Percentiles rank a stretch among this genome's conserved stretches.
Conservation (phyloP, 2,797 vertebrate genomes). For the Fistularia commersonii region DNA sequence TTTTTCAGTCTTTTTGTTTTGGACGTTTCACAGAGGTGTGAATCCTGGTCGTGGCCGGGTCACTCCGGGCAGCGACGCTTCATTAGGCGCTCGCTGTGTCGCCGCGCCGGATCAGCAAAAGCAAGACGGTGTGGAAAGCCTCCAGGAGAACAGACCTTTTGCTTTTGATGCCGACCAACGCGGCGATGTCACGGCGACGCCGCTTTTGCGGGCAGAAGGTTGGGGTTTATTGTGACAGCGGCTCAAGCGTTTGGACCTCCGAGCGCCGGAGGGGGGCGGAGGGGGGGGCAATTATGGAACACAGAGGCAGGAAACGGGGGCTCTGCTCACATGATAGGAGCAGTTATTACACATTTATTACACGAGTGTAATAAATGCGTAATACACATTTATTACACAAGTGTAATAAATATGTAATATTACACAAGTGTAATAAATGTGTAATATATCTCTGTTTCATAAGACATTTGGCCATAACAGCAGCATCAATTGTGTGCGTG, state of each 20-base stretch:
- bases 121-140: slow-evolving; percentile 31
- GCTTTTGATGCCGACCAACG: slow-evolving; percentile 7
- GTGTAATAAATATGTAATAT: too few species aligned
- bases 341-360: too few species aligned
- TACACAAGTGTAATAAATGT: too few species aligned
- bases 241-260: slow-evolving; percentile 41
- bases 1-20: too few species aligned
- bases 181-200: too few species aligned
- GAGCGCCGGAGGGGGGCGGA: slow-evolving; percentile 35
- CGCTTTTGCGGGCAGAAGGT: slow-evolving; percentile 30
- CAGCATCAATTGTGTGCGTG: too few species aligned
- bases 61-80: slow-evolving; percentile 49
- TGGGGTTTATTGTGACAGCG: slow-evolving; percentile 50
- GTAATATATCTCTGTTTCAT: too few species aligned
- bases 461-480: too few species aligned
- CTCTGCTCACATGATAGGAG: too few species aligned
- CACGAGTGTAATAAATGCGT: too few species aligned
- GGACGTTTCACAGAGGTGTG: slow-evolving; percentile 27
- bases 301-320: slow-evolving; percentile 19
- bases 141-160: slow-evolving; percentile 23
- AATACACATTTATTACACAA: too few species aligned
- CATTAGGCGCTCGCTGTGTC: slow-evolving; percentile 48
- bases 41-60: slow-evolving; percentile 29
- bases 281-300: slow-evolving; percentile 35
- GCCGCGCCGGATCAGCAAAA: slow-evolving; percentile 28